Conservation (phyloP, 1,140 invertebrate species). For the Ctenoplectra terminalis region DNA sequence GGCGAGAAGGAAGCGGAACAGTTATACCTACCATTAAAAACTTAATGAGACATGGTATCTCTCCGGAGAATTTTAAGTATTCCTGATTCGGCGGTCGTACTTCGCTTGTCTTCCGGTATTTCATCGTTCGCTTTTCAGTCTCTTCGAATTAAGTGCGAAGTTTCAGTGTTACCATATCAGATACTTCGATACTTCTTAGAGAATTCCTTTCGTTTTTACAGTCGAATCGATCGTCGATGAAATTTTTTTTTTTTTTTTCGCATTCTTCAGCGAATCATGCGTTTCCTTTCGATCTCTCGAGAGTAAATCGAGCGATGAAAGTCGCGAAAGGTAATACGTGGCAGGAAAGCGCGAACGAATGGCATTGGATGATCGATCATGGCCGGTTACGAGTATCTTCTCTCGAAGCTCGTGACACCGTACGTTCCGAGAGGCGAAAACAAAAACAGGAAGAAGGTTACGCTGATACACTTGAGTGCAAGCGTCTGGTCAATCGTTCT, state of each 20-base stretch:
- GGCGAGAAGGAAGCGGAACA: slow-evolving; percentile 43
- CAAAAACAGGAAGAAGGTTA: slow-evolving; percentile 58
- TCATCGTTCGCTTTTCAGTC: not conserved
- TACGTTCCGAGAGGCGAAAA: slow-evolving; percentile 13
- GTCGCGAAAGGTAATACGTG: not conserved
- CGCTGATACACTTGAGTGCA: slow-evolving; percentile 38
- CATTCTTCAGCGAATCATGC: no score
- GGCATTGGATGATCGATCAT: not conserved
- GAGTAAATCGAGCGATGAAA: not conserved
- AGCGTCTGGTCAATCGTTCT: not conserved
- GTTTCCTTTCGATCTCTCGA: no score
- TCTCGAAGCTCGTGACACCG: not conserved
- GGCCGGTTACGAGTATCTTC: not conserved
- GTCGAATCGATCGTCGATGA: not conserved
- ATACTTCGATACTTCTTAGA: no score
- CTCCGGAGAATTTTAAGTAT: slow-evolving; percentile 36
- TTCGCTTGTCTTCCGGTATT: slow-evolving; percentile 40
- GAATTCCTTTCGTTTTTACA: not conserved
- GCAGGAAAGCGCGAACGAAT: not conserved
- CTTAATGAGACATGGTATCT: slow-evolving; percentile 45
- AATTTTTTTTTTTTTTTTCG: not conserved
- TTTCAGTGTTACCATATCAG: no score
- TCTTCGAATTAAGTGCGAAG: not conserved
- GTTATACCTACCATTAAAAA: slow-evolving; percentile 52
- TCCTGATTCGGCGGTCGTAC: slow-evolving; percentile 47